These are phyloP conservation scores for Coelogynopora nodosa DNA, from an alignment of 2,888 invertebrate species.

Conservation along the genomic window DNA sequence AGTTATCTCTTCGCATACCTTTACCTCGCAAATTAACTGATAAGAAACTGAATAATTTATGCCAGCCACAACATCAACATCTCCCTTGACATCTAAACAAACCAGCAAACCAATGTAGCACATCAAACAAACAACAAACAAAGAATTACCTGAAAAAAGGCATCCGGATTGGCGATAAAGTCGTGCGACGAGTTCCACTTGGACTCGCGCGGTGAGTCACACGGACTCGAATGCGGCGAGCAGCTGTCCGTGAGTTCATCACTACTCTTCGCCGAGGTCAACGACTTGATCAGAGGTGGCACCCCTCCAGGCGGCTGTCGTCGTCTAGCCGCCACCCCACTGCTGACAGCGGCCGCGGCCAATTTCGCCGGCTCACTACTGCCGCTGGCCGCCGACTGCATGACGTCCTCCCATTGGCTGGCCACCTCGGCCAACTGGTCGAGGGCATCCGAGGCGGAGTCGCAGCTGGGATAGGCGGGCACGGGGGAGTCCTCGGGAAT, in stretches of 20 bases:
- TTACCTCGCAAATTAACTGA: no score
- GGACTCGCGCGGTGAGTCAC: constrained; percentile 5
- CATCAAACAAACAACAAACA: background rate
- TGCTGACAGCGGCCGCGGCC: background rate
- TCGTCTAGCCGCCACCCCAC: background rate
- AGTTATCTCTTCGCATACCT: no score
- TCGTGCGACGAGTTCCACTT: background rate
- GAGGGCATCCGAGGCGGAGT: background rate
- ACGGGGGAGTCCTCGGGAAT: constrained; percentile 7
- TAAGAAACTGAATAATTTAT: no score
- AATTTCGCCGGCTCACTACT: background rate
- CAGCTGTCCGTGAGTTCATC: constrained; percentile 3
- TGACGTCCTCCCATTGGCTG: no score
- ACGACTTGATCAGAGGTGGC: background rate
- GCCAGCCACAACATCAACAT: no score
- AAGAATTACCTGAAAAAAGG: background rate
- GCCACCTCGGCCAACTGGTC: background rate
- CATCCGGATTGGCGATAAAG: background rate
- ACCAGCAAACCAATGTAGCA: no score
- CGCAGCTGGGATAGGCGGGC: background rate
- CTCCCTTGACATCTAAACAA: no score
- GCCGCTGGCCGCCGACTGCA: background rate
- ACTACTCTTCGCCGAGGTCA: background rate
- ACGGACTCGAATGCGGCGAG: background rate
- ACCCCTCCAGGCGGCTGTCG: background rate